These are phyloP conservation scores for Hyposoter dolosus DNA, from an alignment of 2,888 invertebrate species.

Conservation along the genomic window DNA sequence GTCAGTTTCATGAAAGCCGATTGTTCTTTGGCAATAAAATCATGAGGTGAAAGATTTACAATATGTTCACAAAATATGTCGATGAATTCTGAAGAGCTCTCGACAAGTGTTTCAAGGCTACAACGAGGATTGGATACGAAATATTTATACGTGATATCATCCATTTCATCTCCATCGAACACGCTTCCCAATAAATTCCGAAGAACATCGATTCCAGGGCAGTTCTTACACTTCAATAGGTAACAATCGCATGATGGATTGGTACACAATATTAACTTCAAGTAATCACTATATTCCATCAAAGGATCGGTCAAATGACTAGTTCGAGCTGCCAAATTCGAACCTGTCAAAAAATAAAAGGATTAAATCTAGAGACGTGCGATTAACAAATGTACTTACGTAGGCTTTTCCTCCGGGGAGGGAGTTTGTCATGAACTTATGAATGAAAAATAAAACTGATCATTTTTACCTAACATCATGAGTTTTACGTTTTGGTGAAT, in stretches of 20 bases:
- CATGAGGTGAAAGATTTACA: slow-evolving; percentile 24
- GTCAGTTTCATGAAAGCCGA: slow-evolving; percentile 52
- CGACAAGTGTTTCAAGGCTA: slow-evolving; percentile 37
- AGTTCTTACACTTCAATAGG: slow-evolving; percentile 40
- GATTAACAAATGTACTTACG: too few relatives aligned
- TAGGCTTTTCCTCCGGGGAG: too few relatives aligned
- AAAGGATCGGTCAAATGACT: not conserved
- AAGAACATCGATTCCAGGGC: slow-evolving; percentile 29
- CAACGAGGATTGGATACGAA: slow-evolving; percentile 48
- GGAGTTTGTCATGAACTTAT: too few relatives aligned
- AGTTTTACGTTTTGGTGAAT: slow-evolving; percentile 38
- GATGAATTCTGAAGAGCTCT: slow-evolving; percentile 43
- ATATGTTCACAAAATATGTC: slow-evolving; percentile 43
- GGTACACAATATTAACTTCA: not conserved
- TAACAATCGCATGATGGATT: slow-evolving; percentile 41
- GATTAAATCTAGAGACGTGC: too few relatives aligned
- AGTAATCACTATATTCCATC: slow-evolving; percentile 15
- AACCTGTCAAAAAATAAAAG: not conserved
- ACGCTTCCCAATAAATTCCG: not conserved
- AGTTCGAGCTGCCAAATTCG: not conserved
- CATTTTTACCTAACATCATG: slow-evolving; percentile 28
- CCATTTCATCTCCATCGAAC: slow-evolving; percentile 25
- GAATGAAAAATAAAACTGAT: too few relatives aligned
- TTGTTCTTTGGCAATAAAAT: slow-evolving; percentile 65
- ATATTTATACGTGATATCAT: slow-evolving; percentile 47